Evolutionary conservation across 2,888 invertebrate genomes (phyloP).

Genomic region (Erebia epiphron): DNA sequence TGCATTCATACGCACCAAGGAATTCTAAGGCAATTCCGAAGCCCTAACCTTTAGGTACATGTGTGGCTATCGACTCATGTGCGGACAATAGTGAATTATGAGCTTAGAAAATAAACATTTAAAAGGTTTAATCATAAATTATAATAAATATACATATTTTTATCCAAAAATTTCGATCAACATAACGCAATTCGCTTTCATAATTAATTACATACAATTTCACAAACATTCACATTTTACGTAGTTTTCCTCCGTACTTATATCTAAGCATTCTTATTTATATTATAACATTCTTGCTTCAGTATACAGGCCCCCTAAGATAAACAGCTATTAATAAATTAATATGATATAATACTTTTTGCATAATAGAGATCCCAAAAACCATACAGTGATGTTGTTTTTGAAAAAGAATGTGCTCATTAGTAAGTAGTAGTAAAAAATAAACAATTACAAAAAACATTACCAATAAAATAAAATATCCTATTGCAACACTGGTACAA

Average conservation of each 20-base stretch:
- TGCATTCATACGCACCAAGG: too few species aligned
- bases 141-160: conserved; percentile 6
- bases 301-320: neutral
- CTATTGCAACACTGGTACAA: conserved; percentile 10
- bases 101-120: conserved; percentile 5
- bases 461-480: neutral
- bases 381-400: neutral
- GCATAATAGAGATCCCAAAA: neutral
- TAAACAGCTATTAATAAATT: neutral
- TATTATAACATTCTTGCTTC: neutral
- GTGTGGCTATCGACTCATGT: neutral
- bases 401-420: too few species aligned
- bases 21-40: too few species aligned
- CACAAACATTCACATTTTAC: neutral
- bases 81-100: neutral
- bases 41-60: too few species aligned
- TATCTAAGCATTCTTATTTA: neutral
- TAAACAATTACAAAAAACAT: neutral
- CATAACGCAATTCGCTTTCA: neutral
- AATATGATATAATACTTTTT: conserved; percentile 10
- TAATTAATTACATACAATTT: neutral
- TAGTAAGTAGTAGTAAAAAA: too few species aligned
- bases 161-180: neutral
- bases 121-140: conserved; percentile 1
- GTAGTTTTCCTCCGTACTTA: neutral